Percentiles rank a stretch among this genome's conserved stretches.
These are phyloP conservation scores for Pachliopta kotzebuea DNA, from an alignment of 2,888 invertebrate species.

Conservation along the genomic window DNA sequence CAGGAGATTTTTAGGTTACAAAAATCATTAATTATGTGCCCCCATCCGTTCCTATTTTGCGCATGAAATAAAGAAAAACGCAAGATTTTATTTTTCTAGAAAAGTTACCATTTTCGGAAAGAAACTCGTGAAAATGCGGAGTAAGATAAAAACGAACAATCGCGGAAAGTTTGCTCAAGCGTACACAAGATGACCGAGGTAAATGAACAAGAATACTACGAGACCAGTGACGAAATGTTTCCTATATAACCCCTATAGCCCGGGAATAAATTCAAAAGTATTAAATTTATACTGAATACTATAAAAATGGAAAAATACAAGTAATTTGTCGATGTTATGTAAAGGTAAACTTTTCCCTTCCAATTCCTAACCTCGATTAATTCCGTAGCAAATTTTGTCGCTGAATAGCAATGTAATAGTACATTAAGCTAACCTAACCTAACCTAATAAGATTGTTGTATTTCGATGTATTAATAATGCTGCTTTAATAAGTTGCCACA, in stretches of 20 bases:
- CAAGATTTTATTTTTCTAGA: background rate
- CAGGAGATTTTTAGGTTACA: too few relatives aligned
- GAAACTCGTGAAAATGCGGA: background rate
- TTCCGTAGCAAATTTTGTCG: background rate
- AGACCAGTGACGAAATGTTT: conserved; percentile 2
- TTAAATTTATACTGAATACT: too few relatives aligned
- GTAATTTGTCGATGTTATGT: background rate
- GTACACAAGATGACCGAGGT: conserved; percentile 4
- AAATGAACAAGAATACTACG: conserved; percentile 13
- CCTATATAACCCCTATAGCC: background rate
- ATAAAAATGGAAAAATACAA: background rate
- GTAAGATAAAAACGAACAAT: conserved; percentile 17
- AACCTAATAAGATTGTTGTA: too few relatives aligned
- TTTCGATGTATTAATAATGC: too few relatives aligned
- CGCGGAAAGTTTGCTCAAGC: conserved; percentile 15
- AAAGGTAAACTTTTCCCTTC: too few relatives aligned
- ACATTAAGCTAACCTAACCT: too few relatives aligned
- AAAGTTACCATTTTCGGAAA: conserved; percentile 1
- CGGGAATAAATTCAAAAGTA: too few relatives aligned
- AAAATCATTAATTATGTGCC: background rate
- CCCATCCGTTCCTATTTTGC: background rate
- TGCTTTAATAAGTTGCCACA: too few relatives aligned
- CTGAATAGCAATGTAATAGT: too few relatives aligned
- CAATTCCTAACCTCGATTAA: too few relatives aligned
- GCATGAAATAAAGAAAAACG: background rate